A percentile compares a stretch with the other conserved stretches of the same genome.
Conservation (phyloP, 2,797 vertebrate genomes). For the Allobates femoralis region DNA sequence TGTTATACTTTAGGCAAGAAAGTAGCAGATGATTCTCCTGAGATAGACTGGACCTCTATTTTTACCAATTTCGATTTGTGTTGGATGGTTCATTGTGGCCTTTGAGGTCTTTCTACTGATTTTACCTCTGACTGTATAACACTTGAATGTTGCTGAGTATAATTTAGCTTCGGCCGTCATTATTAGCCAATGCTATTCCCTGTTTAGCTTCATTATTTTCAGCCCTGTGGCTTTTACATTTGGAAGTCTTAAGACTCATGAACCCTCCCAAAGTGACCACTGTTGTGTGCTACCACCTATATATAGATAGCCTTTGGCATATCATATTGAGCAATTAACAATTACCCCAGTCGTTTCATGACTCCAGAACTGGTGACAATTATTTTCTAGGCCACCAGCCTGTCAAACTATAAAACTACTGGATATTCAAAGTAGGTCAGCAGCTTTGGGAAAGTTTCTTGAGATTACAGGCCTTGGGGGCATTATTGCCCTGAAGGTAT, state of each 20-base stretch:
- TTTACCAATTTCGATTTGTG: too few relatives aligned
- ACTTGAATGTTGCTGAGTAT: not conserved
- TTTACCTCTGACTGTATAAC: too few relatives aligned
- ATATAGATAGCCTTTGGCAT: not conserved
- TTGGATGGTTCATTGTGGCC: too few relatives aligned
- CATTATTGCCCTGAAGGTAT: not conserved
- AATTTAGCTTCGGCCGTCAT: not conserved
- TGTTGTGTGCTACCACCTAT: not conserved
- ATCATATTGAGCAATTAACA: not conserved
- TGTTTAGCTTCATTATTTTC: not conserved
- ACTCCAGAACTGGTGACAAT: not conserved
- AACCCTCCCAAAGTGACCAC: not conserved
- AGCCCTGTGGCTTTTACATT: not conserved
- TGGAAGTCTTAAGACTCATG: not conserved
- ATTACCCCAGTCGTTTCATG: not conserved
- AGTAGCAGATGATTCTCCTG: too few relatives aligned
- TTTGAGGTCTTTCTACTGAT: too few relatives aligned
- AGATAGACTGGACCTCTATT: too few relatives aligned
- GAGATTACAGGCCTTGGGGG: not conserved
- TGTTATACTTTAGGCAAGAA: too few relatives aligned
- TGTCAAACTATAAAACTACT: constrained; percentile 21
- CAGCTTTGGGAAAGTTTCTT: not conserved
- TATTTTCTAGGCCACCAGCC: not conserved
- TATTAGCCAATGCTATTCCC: not conserved
- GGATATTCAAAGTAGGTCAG: not conserved